Percentiles rank a stretch among this genome's conserved stretches.
Evolutionary conservation across 2,888 invertebrate genomes (phyloP).

Genomic region (Polietes domitor): DNA sequence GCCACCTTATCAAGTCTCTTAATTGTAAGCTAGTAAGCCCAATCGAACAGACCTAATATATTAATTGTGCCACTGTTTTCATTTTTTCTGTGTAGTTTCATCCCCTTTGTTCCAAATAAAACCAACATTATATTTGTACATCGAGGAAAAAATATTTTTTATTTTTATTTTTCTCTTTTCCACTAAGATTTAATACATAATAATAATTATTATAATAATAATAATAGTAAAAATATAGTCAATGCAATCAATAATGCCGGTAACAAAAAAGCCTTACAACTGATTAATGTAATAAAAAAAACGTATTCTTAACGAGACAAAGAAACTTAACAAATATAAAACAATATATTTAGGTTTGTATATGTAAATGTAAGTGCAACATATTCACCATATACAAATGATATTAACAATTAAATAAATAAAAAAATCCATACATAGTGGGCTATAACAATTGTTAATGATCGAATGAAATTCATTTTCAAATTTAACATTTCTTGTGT

Average conservation of each 20-base stretch:
- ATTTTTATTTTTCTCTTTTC: conserved; percentile 39
- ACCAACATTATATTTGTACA: conserved; percentile 54
- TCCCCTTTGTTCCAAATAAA: conserved; percentile 40
- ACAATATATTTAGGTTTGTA: background rate
- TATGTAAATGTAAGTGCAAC: background rate
- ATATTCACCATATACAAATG: background rate
- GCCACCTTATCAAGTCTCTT: no score
- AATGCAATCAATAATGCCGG: conserved; percentile 12
- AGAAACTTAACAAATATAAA: conserved; percentile 11
- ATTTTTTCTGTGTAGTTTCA: no score
- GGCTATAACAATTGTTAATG: background rate
- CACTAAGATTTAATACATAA: conserved; percentile 22
- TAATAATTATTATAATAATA: conserved; percentile 43
- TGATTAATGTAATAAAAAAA: conserved; percentile 11
- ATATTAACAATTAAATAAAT: background rate
- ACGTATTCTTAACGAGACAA: background rate
- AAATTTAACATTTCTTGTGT: background rate
- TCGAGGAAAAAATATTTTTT: conserved; percentile 59
- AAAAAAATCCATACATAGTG: no score
- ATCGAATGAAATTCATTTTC: background rate
- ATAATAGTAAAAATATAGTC: conserved; percentile 44
- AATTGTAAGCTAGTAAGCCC: no score
- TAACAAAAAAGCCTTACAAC: conserved; percentile 20
- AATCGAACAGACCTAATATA: no score
- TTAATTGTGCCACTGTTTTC: no score